Evolutionary conservation across 2,113 vertebrate species (phyloP).

Genomic region (Oxyruncus cristatus): DNA sequence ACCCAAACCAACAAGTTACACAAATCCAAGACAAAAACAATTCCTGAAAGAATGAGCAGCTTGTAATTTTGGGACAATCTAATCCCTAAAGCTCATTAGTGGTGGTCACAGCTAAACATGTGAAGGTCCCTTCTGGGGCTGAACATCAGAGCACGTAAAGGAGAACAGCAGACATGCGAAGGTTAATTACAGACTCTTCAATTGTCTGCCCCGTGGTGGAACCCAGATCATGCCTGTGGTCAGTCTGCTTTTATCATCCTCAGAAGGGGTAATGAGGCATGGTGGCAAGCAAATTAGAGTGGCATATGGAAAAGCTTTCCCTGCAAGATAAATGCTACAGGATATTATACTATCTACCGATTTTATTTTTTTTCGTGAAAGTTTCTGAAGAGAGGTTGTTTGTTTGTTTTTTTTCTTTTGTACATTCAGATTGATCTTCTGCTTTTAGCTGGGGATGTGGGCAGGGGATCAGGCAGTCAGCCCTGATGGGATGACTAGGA

Average conservation of each 20-base stretch:
- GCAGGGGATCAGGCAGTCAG: neutral
- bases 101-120: neutral
- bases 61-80: neutral
- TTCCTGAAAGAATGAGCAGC: neutral
- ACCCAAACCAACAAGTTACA: neutral
- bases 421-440: neutral
- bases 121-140: neutral
- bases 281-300: neutral
- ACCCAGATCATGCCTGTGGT: neutral
- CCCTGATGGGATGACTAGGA: neutral
- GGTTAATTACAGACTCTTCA: neutral
- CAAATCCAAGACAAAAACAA: neutral
- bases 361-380: neutral
- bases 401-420: neutral
- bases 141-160: neutral
- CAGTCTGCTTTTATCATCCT: neutral
- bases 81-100: neutral
- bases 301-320: neutral
- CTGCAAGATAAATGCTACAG: neutral
- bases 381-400: neutral
- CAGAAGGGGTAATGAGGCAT: neutral
- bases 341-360: neutral
- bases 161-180: neutral
- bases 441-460: fast-evolving
- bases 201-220: neutral